Base-by-base conservation (phyloP, 2,797 vertebrate genomes). In the Odontamblyopus rebecca region DNA sequence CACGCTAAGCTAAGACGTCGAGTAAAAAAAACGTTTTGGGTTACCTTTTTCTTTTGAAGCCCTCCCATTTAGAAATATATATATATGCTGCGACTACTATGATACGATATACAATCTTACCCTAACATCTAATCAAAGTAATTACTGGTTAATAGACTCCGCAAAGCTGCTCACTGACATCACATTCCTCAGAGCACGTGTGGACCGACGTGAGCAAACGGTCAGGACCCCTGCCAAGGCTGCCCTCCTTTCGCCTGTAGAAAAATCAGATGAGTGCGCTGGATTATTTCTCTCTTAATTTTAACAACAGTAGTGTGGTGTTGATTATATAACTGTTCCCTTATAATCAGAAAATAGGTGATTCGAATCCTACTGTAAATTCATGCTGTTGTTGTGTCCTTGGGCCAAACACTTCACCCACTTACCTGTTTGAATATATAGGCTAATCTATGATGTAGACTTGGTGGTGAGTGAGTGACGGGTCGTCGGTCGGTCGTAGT, bases 41-140 rank as follows among this genome's bases (percentile, higher is more conserved):
- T 79, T 77, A 95, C 94, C 93, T 94, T 95, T 82, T 94, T 95
- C 89, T 94, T 95, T 61, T 93, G 93, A 82, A 91, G 63, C 7
- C 94, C 94, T 26, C 94, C 94, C 94, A 95, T 95, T 76, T 82
- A 56, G 0, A 68, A 62, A 64, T 29, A 5, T 32, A 54, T 13
- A 23, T 32, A 60, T 13, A 26, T 61, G 19, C 18, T 60, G 12
- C 18, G n/a, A 44, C 19, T 12, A 41, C 61, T 68, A 5, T 65
- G 15, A 50, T 1, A 0, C 4, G 4, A 0, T 15, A 19, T 19
- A 26, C 15, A 61, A 7, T 5, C 3, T 44, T 12, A 16, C 2
- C 6, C 6, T 32, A 6, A 13, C 9, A 68, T 5, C 19, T 5
- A 4, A 77, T 29, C n/a, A 51, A 3, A 63, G 9, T 4, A 38